Evolutionary conservation across 1,140 invertebrate genomes (phyloP).

Genomic region (Drosophila simulans): DNA sequence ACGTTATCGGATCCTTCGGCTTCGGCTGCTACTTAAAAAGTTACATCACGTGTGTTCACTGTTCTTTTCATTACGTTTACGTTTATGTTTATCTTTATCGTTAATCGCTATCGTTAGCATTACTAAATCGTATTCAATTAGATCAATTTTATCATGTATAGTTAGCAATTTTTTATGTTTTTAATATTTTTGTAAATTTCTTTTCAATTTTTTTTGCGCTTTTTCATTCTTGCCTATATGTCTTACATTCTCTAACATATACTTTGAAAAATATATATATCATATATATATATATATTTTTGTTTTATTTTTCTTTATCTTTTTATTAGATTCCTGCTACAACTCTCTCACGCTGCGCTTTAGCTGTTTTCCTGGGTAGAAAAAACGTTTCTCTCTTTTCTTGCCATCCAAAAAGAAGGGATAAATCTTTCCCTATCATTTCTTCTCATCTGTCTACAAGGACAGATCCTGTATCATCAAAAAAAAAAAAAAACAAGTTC

Average conservation of each 20-base stretch:
- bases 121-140: constrained; percentile 63
- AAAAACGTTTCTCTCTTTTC: constrained; percentile 44
- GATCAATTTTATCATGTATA: constrained; percentile 51
- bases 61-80: constrained; percentile 68
- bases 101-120: constrained; percentile 51
- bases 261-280: constrained; percentile 66
- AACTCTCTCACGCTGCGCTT: constrained; percentile 63
- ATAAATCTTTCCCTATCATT: constrained; percentile 1
- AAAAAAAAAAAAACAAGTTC: constrained; percentile 60
- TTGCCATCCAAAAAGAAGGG: constrained; percentile 15
- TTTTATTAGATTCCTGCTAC: constrained; percentile 77
- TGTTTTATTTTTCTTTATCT: constrained; percentile 30
- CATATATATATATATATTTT: constrained; percentile 53
- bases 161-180: constrained; percentile 68
- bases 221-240: constrained; percentile 63
- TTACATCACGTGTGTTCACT: constrained; percentile 82
- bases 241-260: constrained; percentile 79
- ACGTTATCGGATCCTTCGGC: constrained; percentile 49
- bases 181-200: constrained; percentile 52
- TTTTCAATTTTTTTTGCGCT: constrained; percentile 42
- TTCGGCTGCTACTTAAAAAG: constrained; percentile 73
- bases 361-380: constrained; percentile 53
- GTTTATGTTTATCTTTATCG: constrained; percentile 37
- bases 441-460: constrained; percentile 9
- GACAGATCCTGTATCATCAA: constrained; percentile 10